A percentile compares a stretch with the other conserved stretches of the same genome.
Evolutionary conservation across 2,888 invertebrate genomes (phyloP).

Genomic region (Zaprionus obscuricornis): DNA sequence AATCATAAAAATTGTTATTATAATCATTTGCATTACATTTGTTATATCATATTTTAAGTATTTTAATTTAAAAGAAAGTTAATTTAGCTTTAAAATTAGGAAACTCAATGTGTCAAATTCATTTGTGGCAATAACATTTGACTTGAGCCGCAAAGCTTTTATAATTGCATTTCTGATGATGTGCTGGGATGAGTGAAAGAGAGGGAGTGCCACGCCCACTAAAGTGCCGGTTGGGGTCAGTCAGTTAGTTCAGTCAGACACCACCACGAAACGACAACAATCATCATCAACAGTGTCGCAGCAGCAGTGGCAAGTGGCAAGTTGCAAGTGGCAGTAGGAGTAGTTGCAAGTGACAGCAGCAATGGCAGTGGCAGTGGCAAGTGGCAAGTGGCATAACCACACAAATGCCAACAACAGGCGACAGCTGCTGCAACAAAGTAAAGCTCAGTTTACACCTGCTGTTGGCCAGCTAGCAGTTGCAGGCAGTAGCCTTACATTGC

Average conservation of each 20-base stretch:
- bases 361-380: conserved; percentile 6
- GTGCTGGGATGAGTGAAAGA: conserved; percentile 3
- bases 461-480: conserved; percentile 25
- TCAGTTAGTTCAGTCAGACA: conserved; percentile 35
- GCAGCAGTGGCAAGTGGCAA: background rate
- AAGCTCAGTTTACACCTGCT: conserved; percentile 56
- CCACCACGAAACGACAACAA: conserved; percentile 52
- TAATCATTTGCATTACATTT: too few species aligned
- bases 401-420: conserved; percentile 34
- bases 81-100: too few species aligned
- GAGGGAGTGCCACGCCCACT: conserved; percentile 5
- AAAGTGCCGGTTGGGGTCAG: conserved; percentile 12
- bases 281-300: conserved; percentile 22
- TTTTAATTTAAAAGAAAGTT: too few species aligned
- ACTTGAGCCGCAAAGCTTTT: conserved; percentile 22
- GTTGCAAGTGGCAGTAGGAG: too few species aligned
- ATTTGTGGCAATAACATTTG: conserved; percentile 32
- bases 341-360: conserved; percentile 25
- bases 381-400: conserved; percentile 15
- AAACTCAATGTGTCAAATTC: conserved; percentile 9
- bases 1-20: too few species aligned
- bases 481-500: conserved; percentile 7
- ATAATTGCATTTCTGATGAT: conserved; percentile 74
- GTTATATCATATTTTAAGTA: too few species aligned
- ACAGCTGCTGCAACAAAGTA: conserved; percentile 58